These are phyloP conservation scores for Notodonta ziczac DNA, from an alignment of 2,888 invertebrate species.

Conservation along the genomic window DNA sequence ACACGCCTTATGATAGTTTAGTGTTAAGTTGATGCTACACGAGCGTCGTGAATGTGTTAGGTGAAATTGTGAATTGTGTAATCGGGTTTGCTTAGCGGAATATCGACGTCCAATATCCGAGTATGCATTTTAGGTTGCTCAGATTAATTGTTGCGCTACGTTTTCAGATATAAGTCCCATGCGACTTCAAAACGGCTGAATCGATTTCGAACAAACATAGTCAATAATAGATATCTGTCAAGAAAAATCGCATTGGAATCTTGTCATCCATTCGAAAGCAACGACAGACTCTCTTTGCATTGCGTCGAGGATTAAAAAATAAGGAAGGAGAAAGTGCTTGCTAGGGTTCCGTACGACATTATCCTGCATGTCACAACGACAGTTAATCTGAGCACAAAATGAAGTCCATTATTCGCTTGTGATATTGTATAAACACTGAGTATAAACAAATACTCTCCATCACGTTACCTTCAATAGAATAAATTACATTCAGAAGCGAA, in stretches of 20 bases:
- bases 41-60: slow-evolving; percentile 31
- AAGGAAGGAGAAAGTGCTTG: neutral
- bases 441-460: neutral
- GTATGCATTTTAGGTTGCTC: neutral
- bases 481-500: neutral
- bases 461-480: neutral
- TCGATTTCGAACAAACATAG: too few relatives aligned
- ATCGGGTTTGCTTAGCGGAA: slow-evolving; percentile 10
- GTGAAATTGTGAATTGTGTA: slow-evolving; percentile 19
- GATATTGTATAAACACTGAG: neutral
- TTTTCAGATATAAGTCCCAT: too few relatives aligned
- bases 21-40: slow-evolving; percentile 42
- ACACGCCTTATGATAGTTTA: slow-evolving; percentile 51
- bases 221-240: too few relatives aligned
- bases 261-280: too few relatives aligned
- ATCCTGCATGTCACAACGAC: neutral
- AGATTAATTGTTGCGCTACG: neutral
- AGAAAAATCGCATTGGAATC: too few relatives aligned
- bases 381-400: neutral
- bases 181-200: too few relatives aligned
- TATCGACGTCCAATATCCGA: slow-evolving; percentile 10
- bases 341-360: neutral
- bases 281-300: too few relatives aligned
- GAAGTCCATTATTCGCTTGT: neutral
- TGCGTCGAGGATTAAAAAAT: too few relatives aligned